A percentile compares a stretch with the other conserved stretches of the same genome.
phyloP scores from a whole-genome alignment of 2,797 vertebrate genomes.

The Apogon hyalosoma region DNA sequence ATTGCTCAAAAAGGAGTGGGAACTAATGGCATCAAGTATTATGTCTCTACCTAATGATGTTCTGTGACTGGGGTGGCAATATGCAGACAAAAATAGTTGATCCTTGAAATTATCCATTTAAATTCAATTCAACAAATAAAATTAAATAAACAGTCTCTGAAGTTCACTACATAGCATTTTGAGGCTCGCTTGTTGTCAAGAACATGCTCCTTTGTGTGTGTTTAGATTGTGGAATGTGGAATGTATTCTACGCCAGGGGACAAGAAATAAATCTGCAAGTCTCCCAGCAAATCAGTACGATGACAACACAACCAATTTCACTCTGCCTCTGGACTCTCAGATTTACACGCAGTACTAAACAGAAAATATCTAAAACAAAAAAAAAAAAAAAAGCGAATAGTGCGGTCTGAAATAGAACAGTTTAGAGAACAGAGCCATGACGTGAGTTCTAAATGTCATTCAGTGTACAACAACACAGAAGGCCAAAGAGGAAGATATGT shows the following conservation, averaged over 20 bases:
- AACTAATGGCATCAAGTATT: no score
- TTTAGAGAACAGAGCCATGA: slow-evolving; percentile 11
- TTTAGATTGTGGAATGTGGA: slow-evolving; percentile 29
- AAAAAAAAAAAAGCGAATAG: slow-evolving; percentile 14
- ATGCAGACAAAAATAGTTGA: no score
- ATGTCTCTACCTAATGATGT: no score
- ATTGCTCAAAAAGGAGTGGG: no score
- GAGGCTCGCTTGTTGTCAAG: neutral
- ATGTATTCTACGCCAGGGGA: slow-evolving; percentile 32
- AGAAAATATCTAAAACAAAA: slow-evolving; percentile 44
- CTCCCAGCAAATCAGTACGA: slow-evolving; percentile 45
- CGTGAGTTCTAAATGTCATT: slow-evolving; percentile 12
- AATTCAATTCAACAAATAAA: no score
- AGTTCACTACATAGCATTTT: no score
- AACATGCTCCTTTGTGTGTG: slow-evolving; percentile 13
- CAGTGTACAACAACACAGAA: neutral
- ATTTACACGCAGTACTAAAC: slow-evolving; percentile 49
- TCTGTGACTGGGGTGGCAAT: no score
- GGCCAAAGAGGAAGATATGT: neutral
- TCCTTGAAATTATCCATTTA: no score
- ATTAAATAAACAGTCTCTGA: no score
- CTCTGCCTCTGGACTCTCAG: slow-evolving; percentile 40
- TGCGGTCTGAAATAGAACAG: slow-evolving; percentile 25
- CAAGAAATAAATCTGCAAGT: slow-evolving; percentile 51
- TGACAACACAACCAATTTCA: slow-evolving; percentile 55